Percentiles rank a stretch among this genome's conserved stretches.
Conservation (phyloP, 53 echinoderm and acorn worm species). For the Paracentrotus lividus region DNA sequence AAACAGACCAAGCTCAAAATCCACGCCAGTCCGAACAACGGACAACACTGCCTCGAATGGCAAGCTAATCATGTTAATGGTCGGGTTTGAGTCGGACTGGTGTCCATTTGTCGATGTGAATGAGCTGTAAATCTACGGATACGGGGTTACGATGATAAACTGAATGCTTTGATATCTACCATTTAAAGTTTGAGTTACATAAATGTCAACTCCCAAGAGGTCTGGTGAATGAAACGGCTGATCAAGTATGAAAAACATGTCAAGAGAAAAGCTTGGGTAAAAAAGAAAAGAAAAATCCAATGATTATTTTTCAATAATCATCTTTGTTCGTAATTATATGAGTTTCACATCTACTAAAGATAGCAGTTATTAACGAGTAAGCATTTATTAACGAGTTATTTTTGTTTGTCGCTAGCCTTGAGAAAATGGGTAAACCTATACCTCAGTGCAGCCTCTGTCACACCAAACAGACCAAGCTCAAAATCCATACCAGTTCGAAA, state of each 20-base stretch:
- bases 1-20: not conserved
- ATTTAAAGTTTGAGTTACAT: too few species aligned
- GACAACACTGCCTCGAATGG: not conserved
- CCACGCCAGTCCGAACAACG: not conserved
- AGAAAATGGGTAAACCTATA: not conserved
- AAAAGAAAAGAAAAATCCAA: too few species aligned
- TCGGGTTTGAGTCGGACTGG: not conserved
- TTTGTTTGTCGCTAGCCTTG: constrained; percentile 16
- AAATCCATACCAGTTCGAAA: not conserved
- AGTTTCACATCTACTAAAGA: too few species aligned
- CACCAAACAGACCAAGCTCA: not conserved
- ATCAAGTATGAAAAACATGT: too few species aligned
- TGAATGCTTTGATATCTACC: not conserved
- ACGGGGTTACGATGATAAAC: not conserved
- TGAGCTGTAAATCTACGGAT: not conserved
- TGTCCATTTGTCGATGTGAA: not conserved
- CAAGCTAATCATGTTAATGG: not conserved
- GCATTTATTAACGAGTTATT: too few species aligned
- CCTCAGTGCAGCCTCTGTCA: not conserved
- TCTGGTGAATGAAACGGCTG: too few species aligned
- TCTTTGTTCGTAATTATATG: too few species aligned
- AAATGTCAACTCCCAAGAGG: too few species aligned
- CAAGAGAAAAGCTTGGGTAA: not conserved
- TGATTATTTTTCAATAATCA: too few species aligned
- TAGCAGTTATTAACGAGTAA: too few species aligned